Percentiles rank a stretch among this genome's conserved stretches.
Conservation (phyloP, 2,113 vertebrate species). For the Neodon shergylaensis region DNA sequence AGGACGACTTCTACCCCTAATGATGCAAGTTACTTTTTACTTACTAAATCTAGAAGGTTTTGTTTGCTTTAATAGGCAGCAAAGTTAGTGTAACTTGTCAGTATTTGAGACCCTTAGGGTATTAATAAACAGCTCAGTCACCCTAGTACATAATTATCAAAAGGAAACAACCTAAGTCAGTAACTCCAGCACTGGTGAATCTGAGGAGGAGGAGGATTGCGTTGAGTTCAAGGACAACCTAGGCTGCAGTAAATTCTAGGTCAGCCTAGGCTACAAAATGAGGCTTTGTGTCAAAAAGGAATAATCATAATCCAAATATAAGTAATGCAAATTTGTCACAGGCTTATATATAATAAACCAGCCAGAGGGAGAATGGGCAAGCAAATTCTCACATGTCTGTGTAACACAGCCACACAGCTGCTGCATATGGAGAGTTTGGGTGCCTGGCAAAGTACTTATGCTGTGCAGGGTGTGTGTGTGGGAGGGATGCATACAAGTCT, state of each 20-base stretch:
- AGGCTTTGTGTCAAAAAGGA: not conserved
- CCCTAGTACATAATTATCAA: conserved; percentile 18
- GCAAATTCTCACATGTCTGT: not conserved
- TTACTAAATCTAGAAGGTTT: conserved; percentile 37
- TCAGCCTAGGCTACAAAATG: not conserved
- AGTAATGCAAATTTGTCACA: not conserved
- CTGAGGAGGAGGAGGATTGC: not conserved
- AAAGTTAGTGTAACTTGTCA: conserved; percentile 16
- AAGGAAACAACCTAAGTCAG: not conserved
- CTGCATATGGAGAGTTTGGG: not conserved
- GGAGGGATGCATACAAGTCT: not conserved
- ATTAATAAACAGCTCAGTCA: conserved; percentile 35
- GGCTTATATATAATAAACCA: conserved; percentile 12
- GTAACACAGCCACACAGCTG: not conserved
- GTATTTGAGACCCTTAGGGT: conserved; percentile 32
- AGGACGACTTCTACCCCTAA: not conserved
- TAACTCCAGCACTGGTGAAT: not conserved
- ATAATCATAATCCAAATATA: conserved; percentile 35
- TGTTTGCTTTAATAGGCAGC: conserved; percentile 54
- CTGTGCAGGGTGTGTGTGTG: not conserved
- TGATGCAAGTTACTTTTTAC: conserved; percentile 4
- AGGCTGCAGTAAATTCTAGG: not conserved
- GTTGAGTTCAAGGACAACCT: not conserved
- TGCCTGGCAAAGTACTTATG: not conserved
- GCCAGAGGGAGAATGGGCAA: not conserved